Conservation (phyloP, 2,797 vertebrate genomes). For the Siniperca undulata region DNA sequence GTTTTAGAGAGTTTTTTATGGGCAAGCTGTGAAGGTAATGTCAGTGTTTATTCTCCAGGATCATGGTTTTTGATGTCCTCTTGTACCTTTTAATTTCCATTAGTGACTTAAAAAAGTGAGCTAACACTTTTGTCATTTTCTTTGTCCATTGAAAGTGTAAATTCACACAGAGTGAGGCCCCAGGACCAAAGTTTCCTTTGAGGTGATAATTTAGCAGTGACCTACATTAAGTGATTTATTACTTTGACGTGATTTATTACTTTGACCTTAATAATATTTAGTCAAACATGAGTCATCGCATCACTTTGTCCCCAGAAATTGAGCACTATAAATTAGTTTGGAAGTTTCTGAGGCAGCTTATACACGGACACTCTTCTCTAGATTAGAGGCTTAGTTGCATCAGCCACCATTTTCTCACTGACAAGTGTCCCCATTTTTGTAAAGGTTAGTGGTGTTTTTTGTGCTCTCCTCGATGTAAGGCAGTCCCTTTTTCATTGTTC, state of each 20-base stretch:
- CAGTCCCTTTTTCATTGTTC: conserved; percentile 31
- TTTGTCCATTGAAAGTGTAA: neutral
- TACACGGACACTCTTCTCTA: conserved; percentile 26
- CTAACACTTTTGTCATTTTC: neutral
- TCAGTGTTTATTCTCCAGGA: neutral
- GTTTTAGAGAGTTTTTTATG: neutral
- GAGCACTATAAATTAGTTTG: conserved; percentile 27
- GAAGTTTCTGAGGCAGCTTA: conserved; percentile 21
- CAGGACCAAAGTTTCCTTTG: neutral
- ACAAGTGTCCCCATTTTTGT: conserved; percentile 54
- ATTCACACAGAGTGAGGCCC: neutral
- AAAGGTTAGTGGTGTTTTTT: conserved; percentile 61
- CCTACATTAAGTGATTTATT: conserved; percentile 58
- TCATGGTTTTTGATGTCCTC: neutral
- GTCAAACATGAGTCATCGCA: conserved; percentile 48
- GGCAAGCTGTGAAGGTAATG: neutral
- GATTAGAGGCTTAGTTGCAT: conserved; percentile 49
- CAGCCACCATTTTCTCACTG: conserved; percentile 62
- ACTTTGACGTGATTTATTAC: conserved; percentile 54
- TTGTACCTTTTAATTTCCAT: neutral
- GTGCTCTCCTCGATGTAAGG: conserved; percentile 3
- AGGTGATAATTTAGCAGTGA: conserved; percentile 45
- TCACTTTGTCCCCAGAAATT: conserved; percentile 53
- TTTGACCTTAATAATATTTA: conserved; percentile 64
- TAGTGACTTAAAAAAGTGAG: neutral